Conservation (phyloP, 2,888 invertebrate species). For the Subacronicta megacephala region DNA sequence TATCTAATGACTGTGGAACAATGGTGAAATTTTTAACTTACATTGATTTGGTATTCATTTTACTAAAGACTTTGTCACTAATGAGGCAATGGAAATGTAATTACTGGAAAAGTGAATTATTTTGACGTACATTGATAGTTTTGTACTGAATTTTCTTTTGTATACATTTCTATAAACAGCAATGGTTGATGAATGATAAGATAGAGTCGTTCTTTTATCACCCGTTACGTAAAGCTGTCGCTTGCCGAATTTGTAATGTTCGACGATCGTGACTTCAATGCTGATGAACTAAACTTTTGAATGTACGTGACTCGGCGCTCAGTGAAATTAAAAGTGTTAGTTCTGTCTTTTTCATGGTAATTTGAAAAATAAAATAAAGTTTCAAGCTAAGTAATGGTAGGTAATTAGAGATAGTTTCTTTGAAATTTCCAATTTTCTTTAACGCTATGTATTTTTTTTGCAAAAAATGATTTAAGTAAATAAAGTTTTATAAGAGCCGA, state of each 20-base stretch:
- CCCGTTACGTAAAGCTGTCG: slow-evolving; percentile 47
- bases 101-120: not conserved
- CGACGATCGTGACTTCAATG: slow-evolving; percentile 44
- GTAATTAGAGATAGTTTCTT: slow-evolving; percentile 9
- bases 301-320: slow-evolving; percentile 41
- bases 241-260: slow-evolving; percentile 47
- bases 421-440: not conserved
- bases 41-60: slow-evolving; percentile 5
- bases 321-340: slow-evolving; percentile 58
- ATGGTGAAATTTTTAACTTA: slow-evolving; percentile 1
- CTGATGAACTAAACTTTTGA: slow-evolving; percentile 32
- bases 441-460: too few relatives aligned
- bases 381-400: slow-evolving; percentile 21
- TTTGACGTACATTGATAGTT: slow-evolving; percentile 5
- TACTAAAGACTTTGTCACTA: slow-evolving; percentile 4
- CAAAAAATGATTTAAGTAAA: too few relatives aligned
- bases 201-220: slow-evolving; percentile 12
- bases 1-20: slow-evolving; percentile 15
- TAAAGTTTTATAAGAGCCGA: too few relatives aligned
- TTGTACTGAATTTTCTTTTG: too few relatives aligned
- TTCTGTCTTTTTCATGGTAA: slow-evolving; percentile 27
- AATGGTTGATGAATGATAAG: slow-evolving; percentile 15
- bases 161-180: not conserved
- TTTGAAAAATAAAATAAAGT: slow-evolving; percentile 26
- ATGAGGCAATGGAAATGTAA: slow-evolving; percentile 15